Evolutionary conservation across 2,888 invertebrate genomes (phyloP).

Genomic region (Zeuzera pyrina): DNA sequence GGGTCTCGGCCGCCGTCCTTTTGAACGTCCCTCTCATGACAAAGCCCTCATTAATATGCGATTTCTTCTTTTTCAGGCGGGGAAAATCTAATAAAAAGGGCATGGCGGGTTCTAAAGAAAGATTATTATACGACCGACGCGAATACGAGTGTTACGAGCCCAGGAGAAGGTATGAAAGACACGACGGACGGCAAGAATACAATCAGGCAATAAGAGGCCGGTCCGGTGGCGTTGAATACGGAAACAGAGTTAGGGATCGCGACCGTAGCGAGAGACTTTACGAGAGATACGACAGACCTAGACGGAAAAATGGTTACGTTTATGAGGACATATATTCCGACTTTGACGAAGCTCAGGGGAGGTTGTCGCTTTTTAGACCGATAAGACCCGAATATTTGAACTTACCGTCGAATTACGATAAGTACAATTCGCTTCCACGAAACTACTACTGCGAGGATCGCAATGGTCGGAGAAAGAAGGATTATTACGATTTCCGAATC

Average conservation of each 20-base stretch:
- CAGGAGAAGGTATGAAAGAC: conserved; percentile 6
- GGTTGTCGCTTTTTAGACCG: conserved; percentile 59
- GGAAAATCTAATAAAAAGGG: conserved; percentile 33
- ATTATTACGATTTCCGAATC: conserved; percentile 63
- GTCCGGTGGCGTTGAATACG: background rate
- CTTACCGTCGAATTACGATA: conserved; percentile 51
- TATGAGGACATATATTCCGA: conserved; percentile 68
- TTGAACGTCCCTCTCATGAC: too few species aligned
- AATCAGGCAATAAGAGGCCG: too few species aligned
- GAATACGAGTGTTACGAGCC: conserved; percentile 38
- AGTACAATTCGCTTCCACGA: conserved; percentile 60
- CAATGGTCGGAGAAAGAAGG: conserved; percentile 44
- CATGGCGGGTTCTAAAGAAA: conserved; percentile 63
- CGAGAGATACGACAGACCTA: conserved; percentile 35
- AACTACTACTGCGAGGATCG: conserved; percentile 52
- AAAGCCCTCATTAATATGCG: conserved; percentile 27
- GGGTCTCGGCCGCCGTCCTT: too few species aligned
- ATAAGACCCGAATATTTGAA: conserved; percentile 65
- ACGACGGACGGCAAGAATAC: conserved; percentile 3
- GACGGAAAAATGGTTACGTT: conserved; percentile 59
- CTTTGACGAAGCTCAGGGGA: conserved; percentile 63
- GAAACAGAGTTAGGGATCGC: conserved; percentile 14
- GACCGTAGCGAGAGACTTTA: conserved; percentile 13
- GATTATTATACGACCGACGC: conserved; percentile 52
- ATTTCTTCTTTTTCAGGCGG: conserved; percentile 39